Evolutionary conservation across 2,113 vertebrate species (phyloP).

Genomic region (Ammodytes marinus): DNA sequence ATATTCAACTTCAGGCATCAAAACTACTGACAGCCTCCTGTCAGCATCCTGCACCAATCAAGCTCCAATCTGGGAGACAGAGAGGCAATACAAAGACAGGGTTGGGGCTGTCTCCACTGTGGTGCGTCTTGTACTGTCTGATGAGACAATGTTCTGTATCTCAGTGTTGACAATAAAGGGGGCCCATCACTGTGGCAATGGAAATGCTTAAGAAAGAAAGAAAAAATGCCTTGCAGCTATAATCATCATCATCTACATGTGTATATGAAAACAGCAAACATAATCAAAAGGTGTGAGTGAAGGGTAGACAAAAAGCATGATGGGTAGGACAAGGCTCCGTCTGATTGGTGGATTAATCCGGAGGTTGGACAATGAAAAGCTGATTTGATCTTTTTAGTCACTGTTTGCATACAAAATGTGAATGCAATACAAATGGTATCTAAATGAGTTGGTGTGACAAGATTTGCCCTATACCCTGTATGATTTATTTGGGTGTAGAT

Average conservation of each 20-base stretch:
- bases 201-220: conserved; percentile 13
- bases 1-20: conserved; percentile 67
- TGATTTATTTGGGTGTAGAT: background rate
- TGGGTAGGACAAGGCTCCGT: background rate
- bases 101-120: conserved; percentile 72
- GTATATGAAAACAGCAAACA: conserved; percentile 51
- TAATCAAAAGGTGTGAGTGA: conserved; percentile 50
- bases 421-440: conserved; percentile 1
- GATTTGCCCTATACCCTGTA: background rate
- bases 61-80: conserved; percentile 57
- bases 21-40: conserved; percentile 70
- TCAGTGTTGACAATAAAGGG: conserved; percentile 57
- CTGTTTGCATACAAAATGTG: background rate
- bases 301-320: conserved; percentile 12
- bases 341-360: conserved; percentile 25
- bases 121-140: conserved; percentile 59
- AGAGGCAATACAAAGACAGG: conserved; percentile 63
- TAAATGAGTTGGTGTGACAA: background rate
- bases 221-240: conserved; percentile 34
- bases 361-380: conserved; percentile 10
- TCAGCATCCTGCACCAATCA: conserved; percentile 72
- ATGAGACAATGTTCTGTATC: conserved; percentile 59
- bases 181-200: conserved; percentile 40
- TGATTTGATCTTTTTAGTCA: conserved; percentile 6
- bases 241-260: conserved; percentile 54